Base-by-base conservation (phyloP, 2,888 invertebrate genomes). In the Sipunculus nudus region DNA sequence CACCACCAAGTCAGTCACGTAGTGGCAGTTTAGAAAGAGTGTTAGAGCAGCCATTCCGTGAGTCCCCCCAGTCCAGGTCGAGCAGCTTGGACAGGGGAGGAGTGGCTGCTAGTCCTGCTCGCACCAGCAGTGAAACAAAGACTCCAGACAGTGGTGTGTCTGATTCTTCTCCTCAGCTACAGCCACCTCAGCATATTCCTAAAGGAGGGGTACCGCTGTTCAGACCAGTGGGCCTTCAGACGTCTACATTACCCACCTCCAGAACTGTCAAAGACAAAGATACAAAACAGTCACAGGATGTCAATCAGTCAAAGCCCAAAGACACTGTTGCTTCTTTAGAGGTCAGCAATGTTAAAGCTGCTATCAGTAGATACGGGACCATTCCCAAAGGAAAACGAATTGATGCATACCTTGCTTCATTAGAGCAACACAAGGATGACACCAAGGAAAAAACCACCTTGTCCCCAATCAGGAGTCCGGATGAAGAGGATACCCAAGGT, bases 301-400 rank as follows among this genome's bases (percentile, higher is more conserved):
- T n/a, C n/a, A n/a, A n/a, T n/a, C n/a, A n/a, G n/a, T n/a, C n/a
- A n/a, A n/a, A n/a, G n/a, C 63, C 65, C 6, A 53, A 32, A 40
- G 57, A 71, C 19, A 75, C 69, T 75, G 92, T 96, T 65, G 96
- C 94, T 54, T 94, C 96, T 25, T 87, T 96, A 72, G 96, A 96
- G 85, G 94, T 95, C 69, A 93, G 94, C 85, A 96, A 96, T 86
- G 96, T 96, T 53, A 92, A 94, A 78, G 90, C 94, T 71, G 95
- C 95, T 46, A 83, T 84, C 48, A 96, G 94, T 84, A 89, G 96
- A 28, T 97, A 96, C 82, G 98, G 98, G 21, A 98, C 98, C 10
- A 86, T 98, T 77, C 98, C 98, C 0, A 98, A 97, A 85, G 96
- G 93, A 48, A 95, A 95, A 10, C 88, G 97, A 69, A 97, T 98